These are phyloP conservation scores for Pegoplata infirma DNA, from an alignment of 2,888 invertebrate genomes.

Conservation along the genomic window DNA sequence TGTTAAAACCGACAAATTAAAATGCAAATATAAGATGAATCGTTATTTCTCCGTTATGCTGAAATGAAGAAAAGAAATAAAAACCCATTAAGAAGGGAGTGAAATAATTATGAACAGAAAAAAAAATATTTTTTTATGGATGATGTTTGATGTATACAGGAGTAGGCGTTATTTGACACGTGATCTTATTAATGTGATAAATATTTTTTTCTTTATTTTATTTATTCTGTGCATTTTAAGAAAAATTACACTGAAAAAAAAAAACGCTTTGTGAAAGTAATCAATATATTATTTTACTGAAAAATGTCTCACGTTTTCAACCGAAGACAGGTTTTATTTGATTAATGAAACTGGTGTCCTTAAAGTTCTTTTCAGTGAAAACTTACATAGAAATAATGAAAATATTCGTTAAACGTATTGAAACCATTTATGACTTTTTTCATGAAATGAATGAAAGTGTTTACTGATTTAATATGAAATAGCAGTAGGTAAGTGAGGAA, in stretches of 20 bases:
- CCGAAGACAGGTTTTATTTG: too few relatives aligned
- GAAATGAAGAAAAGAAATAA: slow-evolving; percentile 29
- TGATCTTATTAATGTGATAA: slow-evolving; percentile 60
- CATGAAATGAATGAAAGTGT: too few relatives aligned
- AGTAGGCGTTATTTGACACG: slow-evolving; percentile 60
- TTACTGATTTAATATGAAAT: too few relatives aligned
- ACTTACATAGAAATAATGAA: too few relatives aligned
- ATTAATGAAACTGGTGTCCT: too few relatives aligned
- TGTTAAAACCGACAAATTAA: slow-evolving; percentile 62
- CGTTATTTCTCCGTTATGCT: slow-evolving; percentile 34
- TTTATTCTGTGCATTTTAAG: not conserved
- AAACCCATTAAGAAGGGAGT: slow-evolving; percentile 56
- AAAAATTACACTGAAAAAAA: not conserved
- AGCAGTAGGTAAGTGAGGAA: too few relatives aligned
- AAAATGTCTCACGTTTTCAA: too few relatives aligned
- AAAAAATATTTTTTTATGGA: slow-evolving; percentile 22
- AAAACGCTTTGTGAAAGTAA: too few relatives aligned
- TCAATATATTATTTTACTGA: too few relatives aligned
- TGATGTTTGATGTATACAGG: not conserved
- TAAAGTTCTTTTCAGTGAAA: too few relatives aligned
- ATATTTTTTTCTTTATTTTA: slow-evolving; percentile 1
- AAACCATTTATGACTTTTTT: too few relatives aligned
- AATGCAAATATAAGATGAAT: slow-evolving; percentile 65
- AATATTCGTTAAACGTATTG: too few relatives aligned
- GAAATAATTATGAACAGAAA: slow-evolving; percentile 56